Percentiles rank a stretch among this genome's conserved stretches.
Evolutionary conservation across 92 coral and sea anemone species (phyloP).

Genomic region (Actinostola sp.): DNA sequence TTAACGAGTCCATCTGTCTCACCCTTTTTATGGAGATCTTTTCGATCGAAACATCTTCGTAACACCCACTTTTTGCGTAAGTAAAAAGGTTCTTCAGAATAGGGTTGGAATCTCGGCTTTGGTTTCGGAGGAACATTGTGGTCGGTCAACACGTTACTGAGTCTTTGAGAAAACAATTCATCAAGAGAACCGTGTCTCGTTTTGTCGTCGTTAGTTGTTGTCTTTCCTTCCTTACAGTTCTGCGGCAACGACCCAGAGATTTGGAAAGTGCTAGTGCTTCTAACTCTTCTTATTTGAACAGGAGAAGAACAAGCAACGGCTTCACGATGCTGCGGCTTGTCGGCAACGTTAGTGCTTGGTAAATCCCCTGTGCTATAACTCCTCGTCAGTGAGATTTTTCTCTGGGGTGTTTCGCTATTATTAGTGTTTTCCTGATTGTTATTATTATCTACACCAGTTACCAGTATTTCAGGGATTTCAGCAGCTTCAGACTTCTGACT

Average conservation of each 20-base stretch:
- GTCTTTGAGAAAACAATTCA: slow-evolving; percentile 14
- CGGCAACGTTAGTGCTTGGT: background rate
- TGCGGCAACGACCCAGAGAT: background rate
- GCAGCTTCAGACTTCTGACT: slow-evolving; percentile 18
- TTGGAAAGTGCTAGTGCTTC: background rate
- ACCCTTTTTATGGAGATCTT: background rate
- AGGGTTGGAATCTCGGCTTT: slow-evolving; percentile 19
- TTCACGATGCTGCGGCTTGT: background rate
- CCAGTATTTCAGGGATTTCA: slow-evolving; percentile 22
- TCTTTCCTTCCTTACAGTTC: slow-evolving; percentile 4
- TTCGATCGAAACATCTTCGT: slow-evolving; percentile 12
- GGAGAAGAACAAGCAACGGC: slow-evolving; percentile 19
- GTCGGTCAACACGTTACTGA: slow-evolving; percentile 14
- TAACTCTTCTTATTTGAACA: slow-evolving; percentile 4
- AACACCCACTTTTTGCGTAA: slow-evolving; percentile 28
- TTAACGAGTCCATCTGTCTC: background rate
- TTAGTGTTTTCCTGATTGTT: background rate
- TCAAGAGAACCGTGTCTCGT: slow-evolving; percentile 22
- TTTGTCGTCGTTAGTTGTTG: background rate
- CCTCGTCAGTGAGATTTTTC: slow-evolving; percentile 26
- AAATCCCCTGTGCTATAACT: slow-evolving; percentile 36
- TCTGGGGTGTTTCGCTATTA: background rate
- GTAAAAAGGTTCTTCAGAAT: slow-evolving; percentile 29
- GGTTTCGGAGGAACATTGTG: slow-evolving; percentile 1
- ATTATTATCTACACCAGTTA: slow-evolving; percentile 1